Percentiles rank a stretch among this genome's conserved stretches.
Evolutionary conservation across 2,113 vertebrate species (phyloP).

Genomic region (Calypte anna): DNA sequence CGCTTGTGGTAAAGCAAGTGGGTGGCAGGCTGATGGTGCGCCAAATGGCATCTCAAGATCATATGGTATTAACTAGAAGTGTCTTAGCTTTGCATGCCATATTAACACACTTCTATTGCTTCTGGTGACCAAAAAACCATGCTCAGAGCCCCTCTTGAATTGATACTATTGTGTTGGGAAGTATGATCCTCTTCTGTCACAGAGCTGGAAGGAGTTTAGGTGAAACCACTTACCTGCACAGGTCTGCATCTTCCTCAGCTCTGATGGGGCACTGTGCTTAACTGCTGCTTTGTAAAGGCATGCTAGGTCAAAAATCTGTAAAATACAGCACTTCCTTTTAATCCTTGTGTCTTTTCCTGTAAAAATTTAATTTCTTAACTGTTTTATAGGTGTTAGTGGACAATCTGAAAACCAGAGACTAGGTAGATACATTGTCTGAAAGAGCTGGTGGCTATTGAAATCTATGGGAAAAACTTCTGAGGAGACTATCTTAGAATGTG

Average conservation of each 20-base stretch:
- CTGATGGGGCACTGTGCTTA: background rate
- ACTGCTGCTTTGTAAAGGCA: background rate
- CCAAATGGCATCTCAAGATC: background rate
- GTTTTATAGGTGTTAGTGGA: background rate
- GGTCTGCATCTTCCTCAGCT: background rate
- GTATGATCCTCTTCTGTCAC: background rate
- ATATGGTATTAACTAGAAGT: background rate
- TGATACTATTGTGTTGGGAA: background rate
- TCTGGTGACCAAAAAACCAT: background rate
- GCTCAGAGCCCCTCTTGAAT: background rate
- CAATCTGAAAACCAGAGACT: background rate
- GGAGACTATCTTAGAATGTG: background rate
- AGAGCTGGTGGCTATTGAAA: background rate
- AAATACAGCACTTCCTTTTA: background rate
- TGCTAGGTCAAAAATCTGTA: background rate
- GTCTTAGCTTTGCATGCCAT: background rate
- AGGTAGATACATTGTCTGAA: background rate
- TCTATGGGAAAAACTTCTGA: background rate
- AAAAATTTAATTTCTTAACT: background rate
- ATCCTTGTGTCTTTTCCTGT: background rate
- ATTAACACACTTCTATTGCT: background rate
- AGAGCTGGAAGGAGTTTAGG: background rate
- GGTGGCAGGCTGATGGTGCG: background rate
- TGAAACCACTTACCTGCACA: background rate
- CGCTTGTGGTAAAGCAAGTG: accelerated